Conservation (phyloP, 2,888 invertebrate genomes). For the Clitarchus hookeri region DNA sequence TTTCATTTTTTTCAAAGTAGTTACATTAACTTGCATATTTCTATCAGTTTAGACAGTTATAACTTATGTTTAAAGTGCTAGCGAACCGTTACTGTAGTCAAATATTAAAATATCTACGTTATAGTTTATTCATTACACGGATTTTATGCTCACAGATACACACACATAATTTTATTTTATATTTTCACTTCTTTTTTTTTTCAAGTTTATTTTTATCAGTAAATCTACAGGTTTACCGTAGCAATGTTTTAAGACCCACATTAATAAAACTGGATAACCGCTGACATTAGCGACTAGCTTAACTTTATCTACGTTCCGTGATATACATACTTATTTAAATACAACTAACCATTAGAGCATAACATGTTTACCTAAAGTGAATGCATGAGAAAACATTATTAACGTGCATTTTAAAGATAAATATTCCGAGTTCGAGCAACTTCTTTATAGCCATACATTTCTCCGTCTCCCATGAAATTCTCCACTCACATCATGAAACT, state of each 20-base stretch:
- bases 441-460: neutral
- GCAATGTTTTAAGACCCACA: neutral
- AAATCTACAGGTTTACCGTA: neutral
- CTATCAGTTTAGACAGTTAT: slow-evolving; percentile 2
- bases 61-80: neutral
- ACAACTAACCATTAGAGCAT: slow-evolving; percentile 6
- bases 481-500: neutral
- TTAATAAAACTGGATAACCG: neutral
- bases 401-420: slow-evolving; percentile 9
- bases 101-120: neutral
- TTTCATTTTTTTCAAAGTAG: neutral
- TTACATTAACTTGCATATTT: neutral
- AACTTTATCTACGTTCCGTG: slow-evolving; percentile 8
- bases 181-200: neutral
- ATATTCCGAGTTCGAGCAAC: neutral
- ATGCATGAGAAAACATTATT: slow-evolving; percentile 14
- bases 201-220: slow-evolving; percentile 14
- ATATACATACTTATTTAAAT: neutral
- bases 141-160: slow-evolving; percentile 6
- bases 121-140: slow-evolving; percentile 5
- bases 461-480: neutral
- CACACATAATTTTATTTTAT: slow-evolving; percentile 11
- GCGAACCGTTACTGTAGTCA: slow-evolving; percentile 2
- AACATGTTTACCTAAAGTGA: slow-evolving; percentile 10
- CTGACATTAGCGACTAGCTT: neutral